phyloP scores from a whole-genome alignment of 2,797 vertebrate genomes.

The Vultur gryphus region DNA sequence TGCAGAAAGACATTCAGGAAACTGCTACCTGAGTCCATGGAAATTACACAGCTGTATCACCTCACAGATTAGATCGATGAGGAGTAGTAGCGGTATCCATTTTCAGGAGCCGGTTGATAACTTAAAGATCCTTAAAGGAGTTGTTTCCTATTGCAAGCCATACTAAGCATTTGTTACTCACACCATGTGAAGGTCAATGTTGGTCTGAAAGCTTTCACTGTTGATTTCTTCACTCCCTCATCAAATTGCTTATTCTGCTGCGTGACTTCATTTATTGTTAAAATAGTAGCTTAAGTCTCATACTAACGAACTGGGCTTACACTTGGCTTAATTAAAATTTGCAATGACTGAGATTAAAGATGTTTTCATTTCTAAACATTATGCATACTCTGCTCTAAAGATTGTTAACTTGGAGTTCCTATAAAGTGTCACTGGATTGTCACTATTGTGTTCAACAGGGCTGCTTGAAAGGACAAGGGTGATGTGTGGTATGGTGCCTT shows the following conservation, averaged over 20 bases:
- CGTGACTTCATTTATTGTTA: background rate
- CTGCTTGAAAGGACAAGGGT: background rate
- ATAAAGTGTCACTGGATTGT: background rate
- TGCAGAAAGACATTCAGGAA: background rate
- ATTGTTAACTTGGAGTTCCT: background rate
- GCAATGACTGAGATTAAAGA: background rate
- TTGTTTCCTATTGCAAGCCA: background rate
- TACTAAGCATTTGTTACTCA: background rate
- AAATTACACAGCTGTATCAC: background rate
- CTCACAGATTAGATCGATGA: background rate
- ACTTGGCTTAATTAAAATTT: background rate
- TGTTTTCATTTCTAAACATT: background rate
- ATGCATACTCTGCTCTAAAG: background rate
- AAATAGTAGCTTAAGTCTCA: background rate
- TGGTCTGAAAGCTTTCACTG: background rate
- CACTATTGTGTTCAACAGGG: background rate
- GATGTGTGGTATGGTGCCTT: background rate
- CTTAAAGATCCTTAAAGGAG: background rate
- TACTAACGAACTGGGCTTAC: background rate
- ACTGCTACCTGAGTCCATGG: background rate
- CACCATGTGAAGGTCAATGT: background rate
- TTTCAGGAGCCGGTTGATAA: background rate
- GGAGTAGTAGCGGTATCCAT: background rate
- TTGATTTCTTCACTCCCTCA: background rate
- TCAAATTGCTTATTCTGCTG: background rate